These are phyloP conservation scores for Sakesphorus luctuosus DNA, from an alignment of 2,113 vertebrate genomes.

Conservation along the genomic window DNA sequence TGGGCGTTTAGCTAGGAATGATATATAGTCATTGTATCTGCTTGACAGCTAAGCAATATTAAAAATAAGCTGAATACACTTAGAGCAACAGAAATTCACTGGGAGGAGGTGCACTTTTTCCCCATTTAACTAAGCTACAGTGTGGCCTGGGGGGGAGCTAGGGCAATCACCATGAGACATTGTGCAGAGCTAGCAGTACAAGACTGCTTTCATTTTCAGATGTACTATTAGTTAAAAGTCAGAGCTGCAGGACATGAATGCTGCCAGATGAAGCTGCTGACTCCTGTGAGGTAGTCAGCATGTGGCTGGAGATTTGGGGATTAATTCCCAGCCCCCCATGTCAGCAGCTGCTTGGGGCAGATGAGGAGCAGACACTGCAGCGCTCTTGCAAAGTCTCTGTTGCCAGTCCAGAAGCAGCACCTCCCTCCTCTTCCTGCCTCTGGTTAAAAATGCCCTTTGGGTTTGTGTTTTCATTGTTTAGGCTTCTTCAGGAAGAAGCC, in stretches of 20 bases:
- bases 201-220: background rate
- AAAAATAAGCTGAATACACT: background rate
- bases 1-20: background rate
- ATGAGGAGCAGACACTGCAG: background rate
- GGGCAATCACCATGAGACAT: accelerated
- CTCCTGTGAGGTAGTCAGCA: background rate
- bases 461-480: constrained; percentile 10
- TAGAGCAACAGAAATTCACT: background rate
- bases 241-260: background rate
- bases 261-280: background rate
- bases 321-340: background rate
- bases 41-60: background rate
- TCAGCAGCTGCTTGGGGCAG: background rate
- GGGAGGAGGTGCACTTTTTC: background rate
- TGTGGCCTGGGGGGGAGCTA: background rate
- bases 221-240: background rate
- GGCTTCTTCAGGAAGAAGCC: background rate
- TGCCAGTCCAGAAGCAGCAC: background rate
- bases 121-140: background rate
- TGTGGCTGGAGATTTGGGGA: background rate
- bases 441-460: background rate
- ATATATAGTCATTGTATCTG: background rate
- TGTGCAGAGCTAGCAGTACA: background rate
- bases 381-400: background rate
- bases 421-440: background rate